Base-by-base conservation (phyloP, 2,888 invertebrate species). In the Tridacna crocea region DNA sequence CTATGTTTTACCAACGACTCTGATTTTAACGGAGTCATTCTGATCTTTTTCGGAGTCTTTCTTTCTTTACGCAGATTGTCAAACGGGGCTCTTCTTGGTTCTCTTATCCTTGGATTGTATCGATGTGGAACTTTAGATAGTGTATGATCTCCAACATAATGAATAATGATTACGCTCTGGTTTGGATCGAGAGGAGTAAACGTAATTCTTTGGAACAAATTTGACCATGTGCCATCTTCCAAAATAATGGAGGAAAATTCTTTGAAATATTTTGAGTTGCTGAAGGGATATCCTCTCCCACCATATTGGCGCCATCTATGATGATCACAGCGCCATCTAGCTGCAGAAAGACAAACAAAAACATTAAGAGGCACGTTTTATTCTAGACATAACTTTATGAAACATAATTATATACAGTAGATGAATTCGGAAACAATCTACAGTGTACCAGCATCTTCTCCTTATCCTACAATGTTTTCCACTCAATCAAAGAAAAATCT, bases 301-400 rank as follows among this genome's bases (percentile, higher is more conserved):
- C 76, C 76, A 58, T 70, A 66, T 27, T 76, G 66, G 15, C 76
- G 48, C 76, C 76, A 76, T 46, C 55, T 66, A 26, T 76, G 76
- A 6, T 76, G 76, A 58, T 76, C 76, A 58, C 66, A 58, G 12
- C 76, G 26, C 76, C 76, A 76, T 17, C 26, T 19, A 55, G 51
- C 76, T 76, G 76, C 6, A 22, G 48, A 60, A 61, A 36, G n/a
- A 12, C 47, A 2, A 46, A 6, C 17, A 55, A 55, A 19, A 55
- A 10, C 3, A 55, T 36, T 36, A 8, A 36, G 36, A 36, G 36
- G 3, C 36, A 36, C 3, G 36, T 36, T 36, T 36, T 36, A n/a
- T n/a, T n/a, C n/a, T n/a, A n/a, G n/a, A n/a, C n/a, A n/a, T n/a
- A n/a, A n/a, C n/a, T n/a, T n/a, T n/a, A n/a, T n/a, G n/a, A n/a